Evolutionary conservation across 2,113 vertebrate genomes (phyloP).

Genomic region (Pelvicachromis taeniatus): DNA sequence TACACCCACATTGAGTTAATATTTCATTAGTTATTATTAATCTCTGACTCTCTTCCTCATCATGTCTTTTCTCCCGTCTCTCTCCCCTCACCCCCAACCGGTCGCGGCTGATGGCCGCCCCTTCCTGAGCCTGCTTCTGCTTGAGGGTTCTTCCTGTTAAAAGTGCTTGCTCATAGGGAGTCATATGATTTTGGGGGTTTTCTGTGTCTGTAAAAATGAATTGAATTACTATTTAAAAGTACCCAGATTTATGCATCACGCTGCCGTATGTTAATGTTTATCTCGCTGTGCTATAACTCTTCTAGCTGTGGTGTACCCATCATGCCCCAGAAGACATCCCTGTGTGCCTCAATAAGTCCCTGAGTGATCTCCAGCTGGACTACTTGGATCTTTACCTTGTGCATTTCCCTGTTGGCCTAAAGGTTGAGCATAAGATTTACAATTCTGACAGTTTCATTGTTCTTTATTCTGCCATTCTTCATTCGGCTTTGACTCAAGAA

Average conservation of each 20-base stretch:
- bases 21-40: background rate
- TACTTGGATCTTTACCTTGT: slow-evolving; percentile 77
- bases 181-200: accelerated
- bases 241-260: background rate
- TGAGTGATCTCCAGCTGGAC: slow-evolving; percentile 69
- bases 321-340: slow-evolving; percentile 68
- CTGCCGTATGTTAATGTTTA: background rate
- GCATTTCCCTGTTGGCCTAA: slow-evolving; percentile 72
- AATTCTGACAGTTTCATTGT: background rate
- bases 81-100: background rate
- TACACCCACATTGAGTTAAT: background rate
- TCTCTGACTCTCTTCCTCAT: accelerated
- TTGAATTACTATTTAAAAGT: background rate
- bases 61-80: background rate
- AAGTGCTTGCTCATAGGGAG: background rate
- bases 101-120: accelerated
- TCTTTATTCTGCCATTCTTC: accelerated
- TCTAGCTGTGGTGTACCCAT: slow-evolving; percentile 68
- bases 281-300: background rate
- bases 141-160: background rate
- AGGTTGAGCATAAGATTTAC: slow-evolving; percentile 43
- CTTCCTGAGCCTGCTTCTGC: accelerated
- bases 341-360: slow-evolving; percentile 63
- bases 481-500: background rate
- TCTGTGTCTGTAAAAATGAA: background rate